Evolutionary conservation across 2,113 vertebrate genomes (phyloP).

Genomic region (Brevimyrus niger): DNA sequence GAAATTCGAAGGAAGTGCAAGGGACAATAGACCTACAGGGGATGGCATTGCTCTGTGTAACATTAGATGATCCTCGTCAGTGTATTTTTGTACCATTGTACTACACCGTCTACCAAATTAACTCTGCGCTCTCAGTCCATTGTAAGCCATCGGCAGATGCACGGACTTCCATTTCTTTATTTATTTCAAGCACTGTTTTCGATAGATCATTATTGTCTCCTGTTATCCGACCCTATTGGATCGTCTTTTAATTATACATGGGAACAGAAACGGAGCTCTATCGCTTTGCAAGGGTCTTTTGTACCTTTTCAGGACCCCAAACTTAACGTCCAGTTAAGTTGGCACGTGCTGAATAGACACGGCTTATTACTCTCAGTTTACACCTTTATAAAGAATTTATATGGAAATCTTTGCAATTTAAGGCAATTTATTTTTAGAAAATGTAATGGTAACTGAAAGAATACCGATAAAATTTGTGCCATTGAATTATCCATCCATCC

Average conservation of each 20-base stretch:
- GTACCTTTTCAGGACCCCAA: slow-evolving; percentile 30
- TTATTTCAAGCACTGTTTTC: slow-evolving; percentile 44
- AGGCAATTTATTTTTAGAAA: not conserved
- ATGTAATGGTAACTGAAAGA: not conserved
- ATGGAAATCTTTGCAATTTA: not conserved
- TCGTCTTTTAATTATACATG: slow-evolving; percentile 46
- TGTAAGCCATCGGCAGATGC: slow-evolving; percentile 39
- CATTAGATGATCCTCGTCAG: not conserved
- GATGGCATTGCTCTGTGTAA: not conserved
- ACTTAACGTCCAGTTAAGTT: slow-evolving; percentile 34
- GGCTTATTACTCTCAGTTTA: not conserved
- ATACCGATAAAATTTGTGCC: not conserved
- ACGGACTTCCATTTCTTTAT: slow-evolving; percentile 55
- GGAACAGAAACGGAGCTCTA: slow-evolving; percentile 40
- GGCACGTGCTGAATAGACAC: slow-evolving; percentile 21
- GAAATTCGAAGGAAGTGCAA: not conserved
- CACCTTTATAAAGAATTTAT: not conserved
- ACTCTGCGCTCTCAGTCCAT: not conserved
- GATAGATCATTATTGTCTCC: slow-evolving; percentile 37
- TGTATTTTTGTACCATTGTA: not conserved
- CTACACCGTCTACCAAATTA: not conserved
- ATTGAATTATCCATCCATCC: not conserved
- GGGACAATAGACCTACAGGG: not conserved
- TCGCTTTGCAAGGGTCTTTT: slow-evolving; percentile 40
- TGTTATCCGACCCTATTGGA: slow-evolving; percentile 49